Conservation (phyloP, 2,797 vertebrate species). For the Salarias fasciatus region DNA sequence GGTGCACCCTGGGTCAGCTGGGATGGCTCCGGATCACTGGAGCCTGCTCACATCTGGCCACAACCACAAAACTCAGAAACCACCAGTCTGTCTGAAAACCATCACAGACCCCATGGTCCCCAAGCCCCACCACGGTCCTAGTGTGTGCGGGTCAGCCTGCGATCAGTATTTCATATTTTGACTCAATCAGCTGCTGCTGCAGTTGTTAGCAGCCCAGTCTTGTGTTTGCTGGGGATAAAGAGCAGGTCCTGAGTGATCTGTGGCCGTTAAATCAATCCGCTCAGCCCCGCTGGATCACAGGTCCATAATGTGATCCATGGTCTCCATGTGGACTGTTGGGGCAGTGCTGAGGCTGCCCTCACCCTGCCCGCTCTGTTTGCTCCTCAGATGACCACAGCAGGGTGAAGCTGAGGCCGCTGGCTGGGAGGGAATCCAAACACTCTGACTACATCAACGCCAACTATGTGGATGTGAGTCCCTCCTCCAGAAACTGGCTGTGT, state of each 20-base stretch:
- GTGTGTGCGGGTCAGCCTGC: background rate
- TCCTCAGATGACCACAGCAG: constrained; percentile 94
- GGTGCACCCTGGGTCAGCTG: no score
- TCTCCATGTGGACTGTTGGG: no score
- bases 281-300: constrained; percentile 6
- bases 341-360: no score
- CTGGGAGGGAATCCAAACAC: constrained; percentile 95
- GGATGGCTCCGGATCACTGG: no score
- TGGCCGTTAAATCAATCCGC: constrained; percentile 10
- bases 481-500: constrained; percentile 3
- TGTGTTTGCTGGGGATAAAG: constrained; percentile 12
- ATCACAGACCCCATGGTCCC: no score
- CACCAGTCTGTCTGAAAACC: no score
- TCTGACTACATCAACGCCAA: constrained; percentile 97
- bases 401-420: constrained; percentile 91
- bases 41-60: no score
- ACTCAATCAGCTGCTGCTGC: background rate
- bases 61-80: no score
- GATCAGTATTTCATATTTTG: background rate
- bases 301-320: constrained; percentile 4
- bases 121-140: background rate
- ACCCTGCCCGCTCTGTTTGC: background rate
- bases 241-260: constrained; percentile 6
- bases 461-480: constrained; percentile 94
- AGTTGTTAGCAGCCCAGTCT: background rate